Percentiles rank a stretch among this genome's conserved stretches.
phyloP scores from a whole-genome alignment of 1,140 invertebrate species.

The Bombus pascuorum region DNA sequence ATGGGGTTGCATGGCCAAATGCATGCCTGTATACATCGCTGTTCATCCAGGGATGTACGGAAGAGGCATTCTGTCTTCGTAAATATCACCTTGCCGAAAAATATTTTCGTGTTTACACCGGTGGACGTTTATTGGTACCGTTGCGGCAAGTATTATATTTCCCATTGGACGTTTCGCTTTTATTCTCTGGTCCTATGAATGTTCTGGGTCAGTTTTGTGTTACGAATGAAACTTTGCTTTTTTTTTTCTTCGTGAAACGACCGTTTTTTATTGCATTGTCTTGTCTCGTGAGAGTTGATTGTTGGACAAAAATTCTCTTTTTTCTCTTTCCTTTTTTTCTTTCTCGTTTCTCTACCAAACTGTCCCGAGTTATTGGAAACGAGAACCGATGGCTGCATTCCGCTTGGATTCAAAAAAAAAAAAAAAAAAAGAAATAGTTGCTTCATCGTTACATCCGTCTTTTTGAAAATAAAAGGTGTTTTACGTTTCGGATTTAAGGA shows the following conservation, averaged over 20 bases:
- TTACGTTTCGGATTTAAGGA: neutral
- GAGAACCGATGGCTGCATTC: neutral
- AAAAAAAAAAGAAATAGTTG: neutral
- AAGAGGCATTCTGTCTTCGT: slow-evolving; percentile 1
- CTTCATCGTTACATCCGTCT: too few relatives aligned
- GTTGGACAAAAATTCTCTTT: neutral
- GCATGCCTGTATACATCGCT: neutral
- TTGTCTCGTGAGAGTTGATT: neutral
- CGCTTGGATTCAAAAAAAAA: neutral
- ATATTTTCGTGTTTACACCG: neutral
- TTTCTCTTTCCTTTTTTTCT: too few relatives aligned
- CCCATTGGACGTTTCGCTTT: neutral
- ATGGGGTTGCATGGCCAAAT: slow-evolving; percentile 34
- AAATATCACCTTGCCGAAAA: slow-evolving; percentile 29
- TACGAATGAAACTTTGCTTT: neutral
- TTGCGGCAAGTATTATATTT: neutral
- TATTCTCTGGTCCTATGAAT: neutral
- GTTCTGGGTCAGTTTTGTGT: neutral
- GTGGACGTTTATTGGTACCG: too few relatives aligned
- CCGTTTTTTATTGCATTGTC: slow-evolving; percentile 3
- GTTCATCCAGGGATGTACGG: slow-evolving; percentile 13
- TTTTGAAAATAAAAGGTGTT: neutral
- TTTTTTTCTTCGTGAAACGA: neutral
- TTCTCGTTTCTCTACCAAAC: too few relatives aligned
- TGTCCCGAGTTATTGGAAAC: neutral